Base-by-base conservation (phyloP, 2,888 invertebrate species). In the Omphaloscelis lunosa region DNA sequence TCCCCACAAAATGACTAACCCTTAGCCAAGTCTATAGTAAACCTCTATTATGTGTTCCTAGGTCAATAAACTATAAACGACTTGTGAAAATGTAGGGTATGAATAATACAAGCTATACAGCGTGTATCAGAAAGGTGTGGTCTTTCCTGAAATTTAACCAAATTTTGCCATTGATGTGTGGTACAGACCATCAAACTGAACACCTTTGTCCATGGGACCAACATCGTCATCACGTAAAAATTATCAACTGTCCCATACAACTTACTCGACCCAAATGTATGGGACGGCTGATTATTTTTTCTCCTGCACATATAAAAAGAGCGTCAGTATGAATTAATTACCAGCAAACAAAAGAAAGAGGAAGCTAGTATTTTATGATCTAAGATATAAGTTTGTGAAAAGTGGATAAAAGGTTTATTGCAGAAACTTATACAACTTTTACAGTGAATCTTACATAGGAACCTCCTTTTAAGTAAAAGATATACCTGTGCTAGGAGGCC, bases 41-140 rank as follows among this genome's bases (percentile, higher is more conserved):
- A 75, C 4, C 20, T 27, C 68, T 69, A 29, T 77, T 34, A 65
- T 65, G 39, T 71, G 61, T 77, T 71, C 39, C 56, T 65, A 84
- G 84, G 68, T 71, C 68, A 81, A 81, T 83, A 83, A 77, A 80
- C 84, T 68, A 63, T 61, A 68, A 68, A 61, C 70, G 56, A 68
- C 72, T 73, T 83, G 12, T 67, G 8, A 17, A 45, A 0, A 3
- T 23, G 0, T 27, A 9, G 48, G 29, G 83, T 83, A 84, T 83
- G 56, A 34, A 77, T 68, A 17, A 27, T 41, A 67, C 62, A 63
- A 69, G n/a, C 72, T 34, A 9, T 51, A 23, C 12, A 34, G 34
- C 12, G 7, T 23, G 23, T 23, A 34, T 20, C 20, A 23, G 23
- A 8, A 23, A 62, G 12, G 8, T 62, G 39, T 34, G 12, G 23